These are phyloP conservation scores for Neoitamus cyanurus DNA, from an alignment of 2,888 invertebrate species.

Conservation along the genomic window DNA sequence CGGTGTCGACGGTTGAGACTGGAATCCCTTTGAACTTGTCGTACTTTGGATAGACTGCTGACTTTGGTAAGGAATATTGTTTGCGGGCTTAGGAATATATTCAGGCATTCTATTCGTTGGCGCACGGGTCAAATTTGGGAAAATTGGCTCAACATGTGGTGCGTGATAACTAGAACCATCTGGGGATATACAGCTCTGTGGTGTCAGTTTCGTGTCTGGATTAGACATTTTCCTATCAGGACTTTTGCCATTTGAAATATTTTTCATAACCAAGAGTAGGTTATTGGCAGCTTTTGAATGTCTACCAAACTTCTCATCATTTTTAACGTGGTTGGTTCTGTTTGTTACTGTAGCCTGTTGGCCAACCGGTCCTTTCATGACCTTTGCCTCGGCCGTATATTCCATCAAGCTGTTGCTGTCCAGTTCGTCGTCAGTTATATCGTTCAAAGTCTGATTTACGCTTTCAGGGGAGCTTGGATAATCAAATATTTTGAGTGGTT, in stretches of 20 bases:
- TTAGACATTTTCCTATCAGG: slow-evolving; percentile 55
- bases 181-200: slow-evolving; percentile 60
- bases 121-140: slow-evolving; percentile 60
- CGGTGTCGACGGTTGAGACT: slow-evolving; percentile 15
- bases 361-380: slow-evolving; percentile 80
- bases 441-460: slow-evolving; percentile 55
- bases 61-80: slow-evolving; percentile 1
- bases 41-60: slow-evolving; percentile 24
- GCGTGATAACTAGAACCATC: slow-evolving; percentile 64
- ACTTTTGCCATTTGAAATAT: slow-evolving; percentile 62
- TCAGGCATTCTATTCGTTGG: slow-evolving; percentile 59
- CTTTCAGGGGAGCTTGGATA: slow-evolving; percentile 53
- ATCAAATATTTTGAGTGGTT: slow-evolving; percentile 53
- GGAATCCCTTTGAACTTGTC: background rate
- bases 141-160: slow-evolving; percentile 62
- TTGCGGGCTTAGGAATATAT: slow-evolving; percentile 50
- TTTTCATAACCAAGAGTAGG: slow-evolving; percentile 71
- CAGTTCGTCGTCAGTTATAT: slow-evolving; percentile 59
- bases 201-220: slow-evolving; percentile 54
- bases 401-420: slow-evolving; percentile 69
- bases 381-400: slow-evolving; percentile 75
- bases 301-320: slow-evolving; percentile 66
- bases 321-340: slow-evolving; percentile 61
- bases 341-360: slow-evolving; percentile 74
- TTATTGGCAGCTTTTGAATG: slow-evolving; percentile 69